These are phyloP conservation scores for Allygus modestus DNA, from an alignment of 2,888 invertebrate species.

Conservation along the genomic window DNA sequence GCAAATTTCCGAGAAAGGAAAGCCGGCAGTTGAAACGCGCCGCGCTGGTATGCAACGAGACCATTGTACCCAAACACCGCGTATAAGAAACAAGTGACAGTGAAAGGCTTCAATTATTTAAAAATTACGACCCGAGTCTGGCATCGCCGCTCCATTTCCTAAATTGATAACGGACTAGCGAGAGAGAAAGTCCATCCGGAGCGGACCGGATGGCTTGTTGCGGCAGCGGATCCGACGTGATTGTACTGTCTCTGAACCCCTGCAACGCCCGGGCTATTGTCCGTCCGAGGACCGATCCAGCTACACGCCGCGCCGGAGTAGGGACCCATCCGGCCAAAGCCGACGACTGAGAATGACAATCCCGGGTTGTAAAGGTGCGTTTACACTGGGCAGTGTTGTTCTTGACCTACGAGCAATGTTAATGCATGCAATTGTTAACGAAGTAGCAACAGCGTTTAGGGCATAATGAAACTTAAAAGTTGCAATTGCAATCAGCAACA, in stretches of 20 bases:
- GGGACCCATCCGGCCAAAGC: too few species aligned
- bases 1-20: background rate
- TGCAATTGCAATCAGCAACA: too few species aligned
- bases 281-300: background rate
- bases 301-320: too few species aligned
- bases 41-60: background rate
- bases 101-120: conserved; percentile 53
- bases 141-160: conserved; percentile 57
- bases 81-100: conserved; percentile 43
- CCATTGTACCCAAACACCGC: conserved; percentile 9
- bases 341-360: too few species aligned
- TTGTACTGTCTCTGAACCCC: background rate
- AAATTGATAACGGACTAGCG: conserved; percentile 53
- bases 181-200: conserved; percentile 51
- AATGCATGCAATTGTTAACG: too few species aligned
- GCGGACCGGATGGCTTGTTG: conserved; percentile 27
- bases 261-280: conserved; percentile 21
- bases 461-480: too few species aligned
- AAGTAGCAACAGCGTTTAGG: too few species aligned
- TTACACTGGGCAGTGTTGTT: too few species aligned
- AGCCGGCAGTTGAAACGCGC: background rate
- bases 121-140: conserved; percentile 23
- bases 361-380: too few species aligned
- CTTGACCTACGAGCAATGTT: too few species aligned
- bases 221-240: background rate